Evolutionary conservation across 1,140 invertebrate genomes (phyloP).

Genomic region (Geopemphigus sp.): DNA sequence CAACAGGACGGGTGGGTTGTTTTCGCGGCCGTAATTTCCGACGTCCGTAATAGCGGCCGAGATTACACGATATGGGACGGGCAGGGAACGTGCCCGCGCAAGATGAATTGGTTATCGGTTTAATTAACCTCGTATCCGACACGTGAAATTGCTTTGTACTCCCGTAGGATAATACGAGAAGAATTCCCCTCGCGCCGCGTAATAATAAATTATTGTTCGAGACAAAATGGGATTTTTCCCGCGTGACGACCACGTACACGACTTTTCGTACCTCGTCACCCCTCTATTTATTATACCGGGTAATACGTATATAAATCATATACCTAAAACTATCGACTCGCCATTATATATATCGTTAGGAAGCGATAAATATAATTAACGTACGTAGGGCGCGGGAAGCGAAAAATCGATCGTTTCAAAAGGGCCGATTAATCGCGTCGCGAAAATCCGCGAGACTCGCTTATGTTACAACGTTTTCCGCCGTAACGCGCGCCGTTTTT

Average conservation of each 20-base stretch:
- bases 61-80: background rate
- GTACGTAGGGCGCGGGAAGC: no score
- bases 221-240: background rate
- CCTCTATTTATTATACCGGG: no score
- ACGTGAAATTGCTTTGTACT: constrained; percentile 23
- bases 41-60: background rate
- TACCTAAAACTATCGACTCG: background rate
- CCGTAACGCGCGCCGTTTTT: no score
- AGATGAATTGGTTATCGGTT: constrained; percentile 34
- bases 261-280: background rate
- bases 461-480: no score
- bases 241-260: no score
- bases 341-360: no score
- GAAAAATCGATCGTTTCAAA: no score
- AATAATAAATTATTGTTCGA: constrained; percentile 18
- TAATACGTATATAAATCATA: background rate
- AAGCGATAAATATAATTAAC: no score
- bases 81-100: background rate
- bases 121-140: constrained; percentile 14
- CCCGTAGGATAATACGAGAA: constrained; percentile 23
- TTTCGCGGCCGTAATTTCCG: background rate
- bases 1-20: no score
- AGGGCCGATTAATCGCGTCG: no score
- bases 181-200: background rate
- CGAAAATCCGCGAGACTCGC: no score